Evolutionary conservation across 2,113 vertebrate genomes (phyloP).

Genomic region (Oreochromis spilurus): DNA sequence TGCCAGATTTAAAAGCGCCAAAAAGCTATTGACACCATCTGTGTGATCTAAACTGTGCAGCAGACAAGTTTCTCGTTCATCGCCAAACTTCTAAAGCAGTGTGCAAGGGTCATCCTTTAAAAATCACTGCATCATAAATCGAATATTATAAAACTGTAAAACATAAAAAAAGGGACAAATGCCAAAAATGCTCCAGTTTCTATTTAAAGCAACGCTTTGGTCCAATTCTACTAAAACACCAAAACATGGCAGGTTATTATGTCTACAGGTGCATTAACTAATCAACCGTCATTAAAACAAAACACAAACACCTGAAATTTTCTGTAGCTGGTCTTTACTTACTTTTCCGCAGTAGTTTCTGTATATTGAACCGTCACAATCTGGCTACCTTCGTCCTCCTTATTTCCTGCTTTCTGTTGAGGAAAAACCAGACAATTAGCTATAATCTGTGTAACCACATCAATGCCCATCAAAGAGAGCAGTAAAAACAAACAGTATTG

Average conservation of each 20-base stretch:
- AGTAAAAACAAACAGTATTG: background rate
- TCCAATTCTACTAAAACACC: background rate
- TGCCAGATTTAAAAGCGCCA: background rate
- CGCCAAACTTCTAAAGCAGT: background rate
- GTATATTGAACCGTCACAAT: constrained; percentile 84
- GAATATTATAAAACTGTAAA: background rate
- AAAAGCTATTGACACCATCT: constrained; percentile 18
- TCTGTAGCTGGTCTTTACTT: background rate
- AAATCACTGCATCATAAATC: constrained; percentile 11
- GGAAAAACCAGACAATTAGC: background rate
- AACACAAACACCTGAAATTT: background rate
- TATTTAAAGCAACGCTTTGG: background rate
- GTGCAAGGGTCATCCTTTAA: background rate
- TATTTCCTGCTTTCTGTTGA: constrained; percentile 74
- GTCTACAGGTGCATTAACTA: background rate
- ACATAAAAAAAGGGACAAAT: background rate
- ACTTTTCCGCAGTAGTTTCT: constrained; percentile 80
- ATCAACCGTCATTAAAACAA: background rate
- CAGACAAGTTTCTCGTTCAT: background rate
- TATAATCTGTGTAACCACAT: background rate
- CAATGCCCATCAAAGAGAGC: background rate
- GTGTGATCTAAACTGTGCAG: background rate
- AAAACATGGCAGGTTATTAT: background rate
- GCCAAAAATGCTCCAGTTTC: background rate
- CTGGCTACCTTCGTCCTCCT: constrained; percentile 76